A percentile compares a stretch with the other conserved stretches of the same genome.
Conservation (phyloP, 2,113 vertebrate species). For the Amphilophus citrinellus region DNA sequence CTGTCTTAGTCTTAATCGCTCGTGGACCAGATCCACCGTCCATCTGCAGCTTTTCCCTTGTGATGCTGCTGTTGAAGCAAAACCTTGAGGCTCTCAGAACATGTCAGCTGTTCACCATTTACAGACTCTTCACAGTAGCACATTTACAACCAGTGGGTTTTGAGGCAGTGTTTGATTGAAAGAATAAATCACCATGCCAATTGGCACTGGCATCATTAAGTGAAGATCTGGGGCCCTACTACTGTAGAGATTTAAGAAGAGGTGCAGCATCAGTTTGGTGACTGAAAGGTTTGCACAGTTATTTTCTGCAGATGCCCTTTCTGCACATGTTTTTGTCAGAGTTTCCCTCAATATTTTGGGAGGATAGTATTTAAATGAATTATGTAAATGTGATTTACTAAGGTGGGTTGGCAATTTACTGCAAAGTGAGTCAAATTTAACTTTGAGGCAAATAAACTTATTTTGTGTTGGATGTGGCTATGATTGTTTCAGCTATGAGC, state of each 20-base stretch:
- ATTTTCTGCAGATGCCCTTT: not conserved
- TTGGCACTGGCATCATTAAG: not conserved
- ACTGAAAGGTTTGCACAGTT: not conserved
- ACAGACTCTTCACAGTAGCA: not conserved
- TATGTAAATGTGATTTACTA: not conserved
- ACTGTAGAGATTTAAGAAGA: not conserved
- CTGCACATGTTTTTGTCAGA: not conserved
- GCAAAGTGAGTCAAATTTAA: not conserved
- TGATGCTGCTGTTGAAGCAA: constrained; percentile 18
- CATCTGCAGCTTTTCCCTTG: constrained; percentile 19
- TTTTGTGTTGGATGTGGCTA: not conserved
- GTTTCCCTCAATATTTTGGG: not conserved
- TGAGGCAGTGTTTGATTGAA: not conserved
- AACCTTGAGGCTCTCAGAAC: constrained; percentile 38
- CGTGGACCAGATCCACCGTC: constrained; percentile 2
- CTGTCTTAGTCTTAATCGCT: not conserved
- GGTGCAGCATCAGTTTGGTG: not conserved
- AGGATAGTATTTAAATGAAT: not conserved
- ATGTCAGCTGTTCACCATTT: constrained; percentile 24
- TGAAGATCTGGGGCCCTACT: not conserved
- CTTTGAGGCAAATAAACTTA: not conserved
- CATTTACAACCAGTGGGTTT: not conserved
- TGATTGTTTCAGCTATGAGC: not conserved
- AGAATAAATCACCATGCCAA: not conserved
- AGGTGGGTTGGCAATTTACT: not conserved